These are phyloP conservation scores for Caenorhabditis remanei DNA, from an alignment of 1,140 invertebrate species.

Conservation along the genomic window DNA sequence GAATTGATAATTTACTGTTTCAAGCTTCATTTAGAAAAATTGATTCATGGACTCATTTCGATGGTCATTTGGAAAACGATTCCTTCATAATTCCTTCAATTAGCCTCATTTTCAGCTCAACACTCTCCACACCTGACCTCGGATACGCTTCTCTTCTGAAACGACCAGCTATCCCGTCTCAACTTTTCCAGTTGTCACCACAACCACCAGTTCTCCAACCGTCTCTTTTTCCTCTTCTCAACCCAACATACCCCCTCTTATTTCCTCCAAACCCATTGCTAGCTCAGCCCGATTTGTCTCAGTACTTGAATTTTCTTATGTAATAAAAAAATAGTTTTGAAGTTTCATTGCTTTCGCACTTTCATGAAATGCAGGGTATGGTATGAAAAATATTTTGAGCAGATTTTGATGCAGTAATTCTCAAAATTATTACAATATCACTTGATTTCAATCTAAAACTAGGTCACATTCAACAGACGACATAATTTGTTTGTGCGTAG, in stretches of 20 bases:
- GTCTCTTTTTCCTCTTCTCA: conserved; percentile 17
- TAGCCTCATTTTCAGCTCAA: background rate
- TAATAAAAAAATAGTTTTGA: background rate
- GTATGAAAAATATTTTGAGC: no score
- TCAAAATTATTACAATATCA: no score
- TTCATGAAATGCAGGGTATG: no score
- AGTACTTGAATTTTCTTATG: conserved; percentile 42
- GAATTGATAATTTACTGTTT: background rate
- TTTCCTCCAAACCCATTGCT: conserved; percentile 19
- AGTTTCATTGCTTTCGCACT: background rate
- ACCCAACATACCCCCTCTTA: background rate
- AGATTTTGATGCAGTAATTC: no score
- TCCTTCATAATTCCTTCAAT: no score
- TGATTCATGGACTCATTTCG: no score
- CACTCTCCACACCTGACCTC: background rate
- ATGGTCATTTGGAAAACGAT: no score
- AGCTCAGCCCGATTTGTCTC: conserved; percentile 13
- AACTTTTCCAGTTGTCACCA: conserved; percentile 1
- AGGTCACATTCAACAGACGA: no score
- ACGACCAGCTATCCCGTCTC: conserved; percentile 10
- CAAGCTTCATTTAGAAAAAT: no score
- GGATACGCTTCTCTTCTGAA: background rate
- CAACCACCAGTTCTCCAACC: background rate
- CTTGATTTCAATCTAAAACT: no score
- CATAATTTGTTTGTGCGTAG: no score